Percentiles rank a stretch among this genome's conserved stretches.
These are phyloP conservation scores for Platyscapa corneri DNA, from an alignment of 1,140 invertebrate species.

Conservation along the genomic window DNA sequence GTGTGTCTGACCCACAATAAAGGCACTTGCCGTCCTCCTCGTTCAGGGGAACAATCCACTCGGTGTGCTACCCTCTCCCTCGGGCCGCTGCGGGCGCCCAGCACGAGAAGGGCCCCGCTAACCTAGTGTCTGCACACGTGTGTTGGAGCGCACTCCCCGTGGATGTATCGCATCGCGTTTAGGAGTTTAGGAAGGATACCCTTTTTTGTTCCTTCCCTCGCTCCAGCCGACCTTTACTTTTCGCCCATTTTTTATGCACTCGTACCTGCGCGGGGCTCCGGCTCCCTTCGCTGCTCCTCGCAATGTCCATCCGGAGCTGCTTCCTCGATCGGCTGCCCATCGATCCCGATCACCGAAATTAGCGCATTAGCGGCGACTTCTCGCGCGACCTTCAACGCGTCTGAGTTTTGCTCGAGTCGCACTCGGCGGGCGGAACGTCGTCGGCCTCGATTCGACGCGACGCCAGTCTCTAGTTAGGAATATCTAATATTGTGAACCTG, in stretches of 20 bases:
- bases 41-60: conserved; percentile 61
- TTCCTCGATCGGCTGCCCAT: no score
- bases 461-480: not conserved
- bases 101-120: conserved; percentile 46
- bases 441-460: not conserved
- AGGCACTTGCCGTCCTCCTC: conserved; percentile 72
- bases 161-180: not conserved
- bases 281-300: no score
- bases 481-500: not conserved
- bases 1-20: conserved; percentile 74
- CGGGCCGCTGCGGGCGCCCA: conserved; percentile 30
- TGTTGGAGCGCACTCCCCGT: conserved; percentile 36
- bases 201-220: not conserved
- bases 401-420: not conserved
- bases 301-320: no score
- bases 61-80: conserved; percentile 16
- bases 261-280: not conserved
- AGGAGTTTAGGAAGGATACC: not conserved
- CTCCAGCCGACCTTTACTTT: not conserved
- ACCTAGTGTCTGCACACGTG: conserved; percentile 53
- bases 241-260: conserved; percentile 39
- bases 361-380: no score
- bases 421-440: no score
- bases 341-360: no score
- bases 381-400: no score